phyloP scores from a whole-genome alignment of 2,888 invertebrate genomes.

The Oscheius sp. region DNA sequence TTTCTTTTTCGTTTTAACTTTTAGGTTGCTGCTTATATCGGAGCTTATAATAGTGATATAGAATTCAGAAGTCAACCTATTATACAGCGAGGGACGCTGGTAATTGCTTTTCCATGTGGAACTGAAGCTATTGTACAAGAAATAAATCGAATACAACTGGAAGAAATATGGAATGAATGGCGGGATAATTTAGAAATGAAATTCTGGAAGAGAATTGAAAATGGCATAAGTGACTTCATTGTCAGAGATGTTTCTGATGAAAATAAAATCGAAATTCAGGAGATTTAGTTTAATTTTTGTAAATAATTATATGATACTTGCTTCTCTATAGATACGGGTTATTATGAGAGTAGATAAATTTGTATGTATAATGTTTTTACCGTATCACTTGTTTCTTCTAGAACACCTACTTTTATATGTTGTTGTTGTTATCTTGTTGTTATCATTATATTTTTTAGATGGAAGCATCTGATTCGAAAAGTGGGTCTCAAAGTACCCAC shows the following conservation, averaged over 20 bases:
- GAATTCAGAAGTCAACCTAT: not conserved
- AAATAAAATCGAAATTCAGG: no score
- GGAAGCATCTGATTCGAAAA: not conserved
- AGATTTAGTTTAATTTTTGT: no score
- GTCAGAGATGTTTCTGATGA: no score
- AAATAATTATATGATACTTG: no score
- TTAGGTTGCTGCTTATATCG: constrained; percentile 9
- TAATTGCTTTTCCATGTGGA: not conserved
- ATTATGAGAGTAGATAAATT: no score
- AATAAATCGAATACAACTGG: not conserved
- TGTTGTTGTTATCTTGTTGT: not conserved
- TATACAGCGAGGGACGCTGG: not conserved
- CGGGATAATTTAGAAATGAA: not conserved
- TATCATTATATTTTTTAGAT: not conserved
- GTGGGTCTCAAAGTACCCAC: not conserved
- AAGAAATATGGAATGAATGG: constrained; percentile 11
- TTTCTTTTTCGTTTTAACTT: not conserved
- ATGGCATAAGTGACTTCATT: constrained; percentile 3
- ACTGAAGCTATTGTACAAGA: constrained; percentile 2
- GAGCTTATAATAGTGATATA: constrained; percentile 4
- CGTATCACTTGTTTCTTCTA: not conserved
- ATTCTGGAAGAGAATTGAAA: constrained; percentile 1
- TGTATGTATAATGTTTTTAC: no score
- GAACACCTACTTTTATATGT: not conserved
- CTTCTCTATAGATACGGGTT: no score